phyloP scores from a whole-genome alignment of 2,113 vertebrate genomes.

The Bos indicus region DNA sequence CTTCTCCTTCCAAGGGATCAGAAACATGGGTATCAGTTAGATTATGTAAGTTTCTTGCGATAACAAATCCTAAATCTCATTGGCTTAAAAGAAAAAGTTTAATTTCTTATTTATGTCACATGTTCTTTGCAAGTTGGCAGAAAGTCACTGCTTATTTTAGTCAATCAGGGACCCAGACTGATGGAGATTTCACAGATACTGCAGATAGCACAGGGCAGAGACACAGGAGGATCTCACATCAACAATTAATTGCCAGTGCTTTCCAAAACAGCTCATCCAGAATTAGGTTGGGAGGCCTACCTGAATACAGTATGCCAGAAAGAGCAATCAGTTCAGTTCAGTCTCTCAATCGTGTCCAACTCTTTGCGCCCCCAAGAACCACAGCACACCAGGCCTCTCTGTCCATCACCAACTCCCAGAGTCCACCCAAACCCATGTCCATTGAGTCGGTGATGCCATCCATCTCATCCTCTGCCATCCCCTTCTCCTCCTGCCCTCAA shows the following conservation, averaged over 20 bases:
- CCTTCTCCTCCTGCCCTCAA: too few relatives aligned
- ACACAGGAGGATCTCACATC: not conserved
- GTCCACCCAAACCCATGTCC: too few relatives aligned
- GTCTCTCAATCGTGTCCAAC: rapidly evolving
- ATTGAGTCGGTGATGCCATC: too few relatives aligned
- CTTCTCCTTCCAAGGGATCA: not conserved
- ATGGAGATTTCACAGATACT: not conserved
- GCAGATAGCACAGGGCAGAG: not conserved
- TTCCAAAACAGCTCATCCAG: not conserved
- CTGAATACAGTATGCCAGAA: not conserved
- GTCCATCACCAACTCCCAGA: too few relatives aligned
- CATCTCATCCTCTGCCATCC: too few relatives aligned
- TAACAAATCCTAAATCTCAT: not conserved
- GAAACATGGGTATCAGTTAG: not conserved
- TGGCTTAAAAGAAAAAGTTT: not conserved
- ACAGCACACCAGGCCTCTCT: too few relatives aligned
- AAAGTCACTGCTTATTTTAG: not conserved
- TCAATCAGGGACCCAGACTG: not conserved
- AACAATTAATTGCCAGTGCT: not conserved
- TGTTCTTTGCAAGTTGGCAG: not conserved
- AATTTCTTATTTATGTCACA: not conserved
- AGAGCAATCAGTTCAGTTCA: not conserved
- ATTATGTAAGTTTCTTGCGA: not conserved
- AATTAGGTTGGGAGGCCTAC: not conserved
- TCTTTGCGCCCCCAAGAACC: rapidly evolving